Conservation (phyloP, 1,140 invertebrate species). For the Drosophila elegans region DNA sequence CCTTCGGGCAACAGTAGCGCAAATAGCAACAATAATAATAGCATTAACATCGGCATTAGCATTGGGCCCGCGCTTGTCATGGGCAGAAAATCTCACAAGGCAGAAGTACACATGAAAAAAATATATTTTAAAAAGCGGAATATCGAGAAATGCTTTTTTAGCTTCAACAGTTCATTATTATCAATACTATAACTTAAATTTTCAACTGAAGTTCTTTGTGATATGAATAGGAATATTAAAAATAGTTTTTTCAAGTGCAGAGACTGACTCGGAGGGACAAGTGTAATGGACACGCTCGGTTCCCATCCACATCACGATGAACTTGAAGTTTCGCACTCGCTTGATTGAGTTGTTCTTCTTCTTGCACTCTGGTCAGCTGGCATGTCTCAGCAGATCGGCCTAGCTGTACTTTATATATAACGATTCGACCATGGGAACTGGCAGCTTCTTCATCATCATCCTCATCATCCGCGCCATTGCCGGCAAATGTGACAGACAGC, state of each 20-base stretch:
- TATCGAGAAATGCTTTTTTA: background rate
- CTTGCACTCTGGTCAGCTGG: slow-evolving; percentile 39
- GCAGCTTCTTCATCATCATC: slow-evolving; percentile 28
- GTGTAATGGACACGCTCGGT: slow-evolving; percentile 66
- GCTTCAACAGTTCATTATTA: too few relatives aligned
- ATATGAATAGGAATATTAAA: background rate
- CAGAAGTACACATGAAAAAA: slow-evolving; percentile 14
- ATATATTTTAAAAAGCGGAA: too few relatives aligned
- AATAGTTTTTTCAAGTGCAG: background rate
- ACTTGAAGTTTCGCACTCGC: slow-evolving; percentile 57
- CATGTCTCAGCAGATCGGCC: slow-evolving; percentile 65
- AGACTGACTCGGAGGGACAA: slow-evolving; percentile 18
- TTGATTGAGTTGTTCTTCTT: slow-evolving; percentile 78
- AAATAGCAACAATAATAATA: slow-evolving; percentile 54
- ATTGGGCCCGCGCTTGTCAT: slow-evolving; percentile 47
- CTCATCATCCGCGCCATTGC: slow-evolving; percentile 36
- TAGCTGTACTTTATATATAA: slow-evolving; percentile 77
- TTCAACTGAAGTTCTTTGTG: too few relatives aligned
- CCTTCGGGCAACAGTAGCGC: slow-evolving; percentile 47
- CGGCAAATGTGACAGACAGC: slow-evolving; percentile 47
- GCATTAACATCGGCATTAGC: slow-evolving; percentile 52
- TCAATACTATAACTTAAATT: too few relatives aligned
- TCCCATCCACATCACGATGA: slow-evolving; percentile 51
- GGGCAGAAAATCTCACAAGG: slow-evolving; percentile 21
- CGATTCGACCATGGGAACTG: slow-evolving; percentile 57